A percentile compares a stretch with the other conserved stretches of the same genome.
phyloP scores from a whole-genome alignment of 2,113 vertebrate genomes.

The Lepisosteus oculatus region DNA sequence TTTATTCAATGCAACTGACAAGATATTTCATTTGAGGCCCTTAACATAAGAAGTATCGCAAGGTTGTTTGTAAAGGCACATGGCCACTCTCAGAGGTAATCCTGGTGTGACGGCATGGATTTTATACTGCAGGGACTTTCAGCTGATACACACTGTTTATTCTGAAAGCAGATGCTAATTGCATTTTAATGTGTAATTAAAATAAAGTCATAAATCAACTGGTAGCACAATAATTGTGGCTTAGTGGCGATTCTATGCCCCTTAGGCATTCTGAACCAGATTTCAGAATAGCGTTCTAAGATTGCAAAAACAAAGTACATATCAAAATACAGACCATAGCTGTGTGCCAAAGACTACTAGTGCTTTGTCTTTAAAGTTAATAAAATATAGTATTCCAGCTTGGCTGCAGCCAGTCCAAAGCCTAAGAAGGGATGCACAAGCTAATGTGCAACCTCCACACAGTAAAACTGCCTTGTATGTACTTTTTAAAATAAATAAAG shows the following conservation, averaged over 20 bases:
- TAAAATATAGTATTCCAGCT: too few relatives aligned
- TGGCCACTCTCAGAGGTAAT: constrained; percentile 32
- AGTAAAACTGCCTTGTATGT: too few relatives aligned
- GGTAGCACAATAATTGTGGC: constrained; percentile 54
- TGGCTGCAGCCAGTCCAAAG: too few relatives aligned
- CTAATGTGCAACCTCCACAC: too few relatives aligned
- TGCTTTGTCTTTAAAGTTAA: too few relatives aligned
- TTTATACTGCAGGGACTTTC: constrained; percentile 48
- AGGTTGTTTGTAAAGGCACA: not conserved
- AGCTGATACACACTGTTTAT: constrained; percentile 58
- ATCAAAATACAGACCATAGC: too few relatives aligned
- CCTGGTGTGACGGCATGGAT: constrained; percentile 31
- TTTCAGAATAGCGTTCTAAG: constrained; percentile 30
- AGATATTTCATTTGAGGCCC: too few relatives aligned
- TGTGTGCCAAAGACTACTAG: too few relatives aligned
- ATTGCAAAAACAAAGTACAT: constrained; percentile 1
- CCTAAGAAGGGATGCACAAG: too few relatives aligned
- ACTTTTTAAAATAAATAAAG: too few relatives aligned
- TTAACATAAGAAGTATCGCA: too few relatives aligned
- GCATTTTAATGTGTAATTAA: constrained; percentile 73
- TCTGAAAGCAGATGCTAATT: constrained; percentile 68
- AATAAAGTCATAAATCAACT: constrained; percentile 68
- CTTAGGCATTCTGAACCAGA: constrained; percentile 53
- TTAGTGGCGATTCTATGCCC: constrained; percentile 56
- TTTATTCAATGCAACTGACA: constrained; percentile 15